phyloP scores from a whole-genome alignment of 2,113 vertebrate genomes.

The Glareola pratincola region DNA sequence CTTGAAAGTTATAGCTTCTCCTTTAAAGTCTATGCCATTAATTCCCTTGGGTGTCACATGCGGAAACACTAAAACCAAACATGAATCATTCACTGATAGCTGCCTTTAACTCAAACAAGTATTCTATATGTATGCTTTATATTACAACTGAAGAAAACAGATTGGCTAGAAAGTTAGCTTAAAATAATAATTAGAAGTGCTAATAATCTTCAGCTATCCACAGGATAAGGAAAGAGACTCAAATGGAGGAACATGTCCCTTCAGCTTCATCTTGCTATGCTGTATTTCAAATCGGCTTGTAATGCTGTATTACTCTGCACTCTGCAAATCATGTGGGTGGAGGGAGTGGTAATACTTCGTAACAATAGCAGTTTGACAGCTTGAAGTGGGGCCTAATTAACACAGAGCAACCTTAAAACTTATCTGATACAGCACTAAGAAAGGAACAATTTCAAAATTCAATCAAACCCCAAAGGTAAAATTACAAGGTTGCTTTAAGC shows the following conservation, averaged over 20 bases:
- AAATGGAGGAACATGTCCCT: not conserved
- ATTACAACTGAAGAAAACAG: not conserved
- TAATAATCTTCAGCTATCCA: not conserved
- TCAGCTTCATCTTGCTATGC: slow-evolving; percentile 27
- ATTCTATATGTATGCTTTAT: not conserved
- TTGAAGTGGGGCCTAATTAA: slow-evolving; percentile 51
- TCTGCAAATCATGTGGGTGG: slow-evolving; percentile 54
- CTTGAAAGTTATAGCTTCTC: slow-evolving; percentile 98
- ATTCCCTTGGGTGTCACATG: slow-evolving; percentile 87
- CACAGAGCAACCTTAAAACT: slow-evolving; percentile 40
- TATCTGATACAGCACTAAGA: not conserved
- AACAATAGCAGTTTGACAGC: slow-evolving; percentile 59
- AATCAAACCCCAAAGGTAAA: not conserved
- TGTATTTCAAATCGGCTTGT: slow-evolving; percentile 39
- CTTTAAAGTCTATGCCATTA: slow-evolving; percentile 98
- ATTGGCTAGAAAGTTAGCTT: not conserved
- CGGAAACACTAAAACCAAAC: slow-evolving; percentile 82
- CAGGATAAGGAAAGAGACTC: not conserved
- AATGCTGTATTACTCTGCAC: slow-evolving; percentile 38
- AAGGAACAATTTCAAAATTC: slow-evolving; percentile 4
- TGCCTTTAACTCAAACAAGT: not conserved
- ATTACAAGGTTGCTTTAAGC: not conserved
- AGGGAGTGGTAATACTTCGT: slow-evolving; percentile 42
- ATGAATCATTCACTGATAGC: not conserved
- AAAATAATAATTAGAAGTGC: not conserved